Percentiles rank a stretch among this genome's conserved stretches.
phyloP scores from a whole-genome alignment of 2,113 vertebrate genomes.

The Pelecanoides urinatrix region DNA sequence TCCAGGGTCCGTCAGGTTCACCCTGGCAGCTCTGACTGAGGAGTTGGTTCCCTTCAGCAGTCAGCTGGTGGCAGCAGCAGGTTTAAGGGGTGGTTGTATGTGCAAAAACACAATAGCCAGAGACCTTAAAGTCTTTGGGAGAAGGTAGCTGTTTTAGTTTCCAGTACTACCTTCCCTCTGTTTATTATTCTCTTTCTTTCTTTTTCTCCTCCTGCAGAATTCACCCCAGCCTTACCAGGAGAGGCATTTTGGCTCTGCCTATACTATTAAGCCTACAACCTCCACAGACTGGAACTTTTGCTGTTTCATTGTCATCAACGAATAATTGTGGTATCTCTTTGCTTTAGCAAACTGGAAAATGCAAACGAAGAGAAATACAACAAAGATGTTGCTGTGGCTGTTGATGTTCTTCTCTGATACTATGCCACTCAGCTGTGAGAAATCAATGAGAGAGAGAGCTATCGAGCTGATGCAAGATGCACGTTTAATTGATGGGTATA shows the following conservation, averaged over 20 bases:
- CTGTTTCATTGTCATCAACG: background rate
- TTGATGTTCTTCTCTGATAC: background rate
- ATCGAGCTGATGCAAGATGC: constrained; percentile 74
- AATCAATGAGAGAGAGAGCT: constrained; percentile 31
- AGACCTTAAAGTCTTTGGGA: background rate
- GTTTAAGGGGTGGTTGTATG: background rate
- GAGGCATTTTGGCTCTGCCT: background rate
- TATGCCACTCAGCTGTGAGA: constrained; percentile 30
- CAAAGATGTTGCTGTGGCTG: background rate
- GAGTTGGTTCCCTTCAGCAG: background rate
- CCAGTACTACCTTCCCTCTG: background rate
- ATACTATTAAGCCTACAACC: background rate
- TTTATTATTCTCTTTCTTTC: background rate
- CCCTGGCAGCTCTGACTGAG: background rate
- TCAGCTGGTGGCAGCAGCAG: background rate
- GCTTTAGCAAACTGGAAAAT: background rate
- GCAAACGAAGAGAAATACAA: background rate
- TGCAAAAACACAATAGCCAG: background rate
- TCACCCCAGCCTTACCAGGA: background rate
- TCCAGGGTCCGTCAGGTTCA: background rate
- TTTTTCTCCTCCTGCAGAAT: background rate
- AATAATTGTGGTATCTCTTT: background rate
- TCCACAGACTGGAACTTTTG: background rate
- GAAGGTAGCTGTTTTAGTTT: background rate
- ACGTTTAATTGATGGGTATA: constrained; percentile 85